phyloP scores from a whole-genome alignment of 1,140 invertebrate genomes.

The Trichonephila clavata region DNA sequence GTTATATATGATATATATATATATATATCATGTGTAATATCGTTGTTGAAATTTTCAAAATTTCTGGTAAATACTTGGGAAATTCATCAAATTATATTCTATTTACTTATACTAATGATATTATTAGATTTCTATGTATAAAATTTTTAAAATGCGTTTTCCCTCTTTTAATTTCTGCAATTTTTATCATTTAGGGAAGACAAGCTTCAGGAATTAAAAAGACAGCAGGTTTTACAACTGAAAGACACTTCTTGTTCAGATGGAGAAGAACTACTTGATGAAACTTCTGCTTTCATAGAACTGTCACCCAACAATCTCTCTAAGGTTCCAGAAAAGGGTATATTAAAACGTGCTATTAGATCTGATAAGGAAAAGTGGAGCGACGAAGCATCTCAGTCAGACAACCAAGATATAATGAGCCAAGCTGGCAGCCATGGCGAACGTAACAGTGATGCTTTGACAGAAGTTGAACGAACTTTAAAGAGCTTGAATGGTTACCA shows the following conservation, averaged over 20 bases:
- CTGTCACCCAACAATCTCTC: slow-evolving; percentile 88
- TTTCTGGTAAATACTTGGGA: too few species aligned
- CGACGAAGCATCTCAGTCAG: slow-evolving; percentile 86
- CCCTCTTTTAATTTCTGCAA: too few species aligned
- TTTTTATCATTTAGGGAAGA: slow-evolving; percentile 77
- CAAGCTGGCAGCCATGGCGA: slow-evolving; percentile 80
- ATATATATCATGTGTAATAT: too few species aligned
- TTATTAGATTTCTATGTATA: too few species aligned
- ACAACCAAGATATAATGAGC: slow-evolving; percentile 80
- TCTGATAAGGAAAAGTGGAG: slow-evolving; percentile 85
- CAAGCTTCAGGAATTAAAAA: slow-evolving; percentile 78
- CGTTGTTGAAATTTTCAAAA: too few species aligned
- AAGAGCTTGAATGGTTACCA: slow-evolving; percentile 95
- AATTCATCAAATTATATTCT: too few species aligned
- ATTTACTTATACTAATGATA: too few species aligned
- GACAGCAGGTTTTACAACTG: slow-evolving; percentile 75
- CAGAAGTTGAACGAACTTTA: slow-evolving; percentile 89
- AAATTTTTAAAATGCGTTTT: too few species aligned
- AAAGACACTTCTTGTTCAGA: slow-evolving; percentile 76
- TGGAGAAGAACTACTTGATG: slow-evolving; percentile 82
- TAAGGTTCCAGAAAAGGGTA: slow-evolving; percentile 90
- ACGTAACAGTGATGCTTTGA: slow-evolving; percentile 79
- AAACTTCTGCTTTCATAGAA: slow-evolving; percentile 90
- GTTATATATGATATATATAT: too few species aligned
- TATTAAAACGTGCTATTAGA: slow-evolving; percentile 90